Conservation (phyloP, 2,797 vertebrate genomes). For the Sparus aurata region DNA sequence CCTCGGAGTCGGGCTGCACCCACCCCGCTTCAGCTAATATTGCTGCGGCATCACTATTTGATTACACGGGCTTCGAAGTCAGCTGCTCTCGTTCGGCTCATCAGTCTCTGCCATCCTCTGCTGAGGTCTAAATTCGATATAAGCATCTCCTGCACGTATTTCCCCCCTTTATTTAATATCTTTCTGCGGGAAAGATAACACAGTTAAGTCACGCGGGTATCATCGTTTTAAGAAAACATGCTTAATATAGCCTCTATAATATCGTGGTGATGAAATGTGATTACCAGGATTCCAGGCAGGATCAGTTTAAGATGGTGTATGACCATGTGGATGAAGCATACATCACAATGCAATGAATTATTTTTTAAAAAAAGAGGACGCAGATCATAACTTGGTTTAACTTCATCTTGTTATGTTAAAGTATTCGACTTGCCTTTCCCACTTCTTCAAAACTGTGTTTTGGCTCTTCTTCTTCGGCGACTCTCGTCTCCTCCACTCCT, state of each 20-base stretch:
- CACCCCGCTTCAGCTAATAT: conserved; percentile 32
- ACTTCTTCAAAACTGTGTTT: neutral
- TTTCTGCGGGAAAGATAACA: conserved; percentile 16
- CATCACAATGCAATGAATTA: neutral
- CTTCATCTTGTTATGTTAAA: neutral
- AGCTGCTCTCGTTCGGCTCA: conserved; percentile 70
- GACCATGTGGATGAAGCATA: neutral
- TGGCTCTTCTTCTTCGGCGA: neutral
- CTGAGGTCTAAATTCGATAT: conserved; percentile 62
- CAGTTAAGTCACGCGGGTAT: conserved; percentile 11
- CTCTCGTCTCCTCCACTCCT: neutral
- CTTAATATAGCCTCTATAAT: conserved; percentile 1
- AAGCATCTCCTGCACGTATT: conserved; percentile 6
- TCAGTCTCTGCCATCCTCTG: conserved; percentile 62
- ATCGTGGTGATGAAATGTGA: neutral
- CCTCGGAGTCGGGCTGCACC: conserved; percentile 9
- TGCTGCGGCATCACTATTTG: conserved; percentile 63
- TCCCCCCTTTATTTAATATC: conserved; percentile 28
- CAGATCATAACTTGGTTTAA: too few relatives aligned
- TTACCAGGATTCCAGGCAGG: neutral
- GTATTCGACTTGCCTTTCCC: neutral
- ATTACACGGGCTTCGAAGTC: conserved; percentile 60
- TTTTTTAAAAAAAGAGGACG: neutral
- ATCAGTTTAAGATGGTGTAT: neutral
- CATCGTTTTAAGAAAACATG: neutral